These are phyloP conservation scores for Petaurus breviceps DNA, from an alignment of 2,113 vertebrate genomes.

Conservation along the genomic window DNA sequence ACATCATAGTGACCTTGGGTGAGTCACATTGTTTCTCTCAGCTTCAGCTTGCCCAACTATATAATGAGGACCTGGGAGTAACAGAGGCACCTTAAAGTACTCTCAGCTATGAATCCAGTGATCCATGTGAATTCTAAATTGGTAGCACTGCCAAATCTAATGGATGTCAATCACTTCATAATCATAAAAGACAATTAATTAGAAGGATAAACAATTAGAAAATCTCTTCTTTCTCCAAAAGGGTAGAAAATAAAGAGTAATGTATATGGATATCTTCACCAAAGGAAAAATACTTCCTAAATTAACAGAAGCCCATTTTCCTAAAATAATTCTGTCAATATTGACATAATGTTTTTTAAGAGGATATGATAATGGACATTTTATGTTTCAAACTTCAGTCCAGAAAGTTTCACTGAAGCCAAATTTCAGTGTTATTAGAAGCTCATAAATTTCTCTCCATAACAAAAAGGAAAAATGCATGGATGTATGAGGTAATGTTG, in stretches of 20 bases:
- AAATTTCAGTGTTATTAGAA: not conserved
- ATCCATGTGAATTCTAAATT: not conserved
- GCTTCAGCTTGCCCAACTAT: not conserved
- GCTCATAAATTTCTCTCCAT: not conserved
- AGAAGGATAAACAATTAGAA: slow-evolving; percentile 12
- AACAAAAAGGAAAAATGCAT: not conserved
- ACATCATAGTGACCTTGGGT: not conserved
- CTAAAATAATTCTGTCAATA: not conserved
- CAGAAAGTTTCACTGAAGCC: not conserved
- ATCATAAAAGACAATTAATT: not conserved
- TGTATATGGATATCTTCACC: not conserved
- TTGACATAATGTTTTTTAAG: too few species aligned
- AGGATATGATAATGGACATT: not conserved
- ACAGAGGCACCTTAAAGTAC: not conserved
- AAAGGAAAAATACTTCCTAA: not conserved
- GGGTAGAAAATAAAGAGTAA: not conserved
- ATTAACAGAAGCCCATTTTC: not conserved
- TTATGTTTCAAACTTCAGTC: slow-evolving; percentile 36
- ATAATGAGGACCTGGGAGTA: not conserved
- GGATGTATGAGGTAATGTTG: not conserved
- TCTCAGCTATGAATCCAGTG: not conserved
- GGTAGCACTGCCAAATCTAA: not conserved
- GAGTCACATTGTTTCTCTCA: not conserved
- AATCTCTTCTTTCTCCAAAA: not conserved
- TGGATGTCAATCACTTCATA: not conserved